Base-by-base conservation (phyloP, 2,797 vertebrate genomes). In the Crax fasciolata region DNA sequence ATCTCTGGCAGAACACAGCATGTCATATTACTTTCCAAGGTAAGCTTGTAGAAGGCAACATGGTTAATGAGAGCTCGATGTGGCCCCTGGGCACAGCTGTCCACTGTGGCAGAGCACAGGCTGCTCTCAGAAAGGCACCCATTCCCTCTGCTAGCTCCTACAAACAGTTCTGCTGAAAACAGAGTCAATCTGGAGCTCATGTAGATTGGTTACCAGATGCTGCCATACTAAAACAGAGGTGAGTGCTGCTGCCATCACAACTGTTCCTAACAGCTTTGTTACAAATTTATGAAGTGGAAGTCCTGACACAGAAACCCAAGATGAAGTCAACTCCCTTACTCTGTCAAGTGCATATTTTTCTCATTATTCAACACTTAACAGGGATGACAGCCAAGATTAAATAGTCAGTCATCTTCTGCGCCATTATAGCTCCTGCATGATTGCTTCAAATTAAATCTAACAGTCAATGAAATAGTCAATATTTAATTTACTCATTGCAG, bases 401-500 rank as follows among this genome's bases (percentile, higher is more conserved):
- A 96, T 68, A 93, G 94, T 57, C 76, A 93, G 95, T 94, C 96
- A 92, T 96, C 96, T 86, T 96, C 96, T 91, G 94, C 17, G 13
- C 96, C 97, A 96, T 98, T 97, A 98, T 68, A 52, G 96, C 95
- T 98, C 96, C 95, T 96, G 97, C 96, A 92, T 97, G 97, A 98
- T 97, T 98, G 96, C 98, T 98, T 98, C 98, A 98, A 98, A 98
- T 98, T 97, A 98, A 98, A 98, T 98, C 98, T 96, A 97, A 94
- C 77, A 96, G 97, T 98, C 98, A 98, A 98, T 98, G 98, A 96
- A 92, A 97, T 68, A 77, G 97, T 98, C 98, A 98, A 98, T 98
- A 98, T 98, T 98, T 98, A 98, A 98, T 98, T 98, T 98, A 97
- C 98, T 98, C 98, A 89, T 97, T 97, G 98, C 97, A 97, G 98